Evolutionary conservation across 2,113 vertebrate species (phyloP).

Genomic region (Oncorhynchus mykiss): DNA sequence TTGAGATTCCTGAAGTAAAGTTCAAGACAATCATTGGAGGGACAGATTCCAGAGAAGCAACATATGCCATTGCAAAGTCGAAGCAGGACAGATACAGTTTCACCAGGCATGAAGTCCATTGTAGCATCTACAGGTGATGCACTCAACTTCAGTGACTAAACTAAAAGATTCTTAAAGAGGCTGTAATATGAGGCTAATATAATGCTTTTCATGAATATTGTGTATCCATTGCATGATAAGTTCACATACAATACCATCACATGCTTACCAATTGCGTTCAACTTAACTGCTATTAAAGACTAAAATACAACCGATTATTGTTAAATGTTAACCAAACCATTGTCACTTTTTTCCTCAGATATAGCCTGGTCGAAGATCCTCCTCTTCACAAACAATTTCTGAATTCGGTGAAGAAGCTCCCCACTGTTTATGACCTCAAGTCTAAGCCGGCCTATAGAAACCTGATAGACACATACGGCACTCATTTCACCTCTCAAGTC

Average conservation of each 20-base stretch:
- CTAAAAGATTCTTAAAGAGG: too few relatives aligned
- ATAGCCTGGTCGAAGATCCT: constrained; percentile 31
- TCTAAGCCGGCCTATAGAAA: too few relatives aligned
- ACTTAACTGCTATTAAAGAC: not conserved
- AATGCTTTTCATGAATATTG: not conserved
- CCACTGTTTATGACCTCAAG: constrained; percentile 15
- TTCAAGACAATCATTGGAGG: constrained; percentile 30
- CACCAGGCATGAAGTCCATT: constrained; percentile 49
- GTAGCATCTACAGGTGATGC: constrained; percentile 54
- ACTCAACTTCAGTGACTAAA: not conserved
- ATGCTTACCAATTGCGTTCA: not conserved
- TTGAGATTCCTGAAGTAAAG: not conserved
- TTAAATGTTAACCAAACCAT: too few relatives aligned
- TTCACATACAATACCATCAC: not conserved
- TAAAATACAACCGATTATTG: not conserved
- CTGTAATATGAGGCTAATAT: too few relatives aligned
- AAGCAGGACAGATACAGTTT: constrained; percentile 59
- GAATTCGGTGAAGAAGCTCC: constrained; percentile 34
- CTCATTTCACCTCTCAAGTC: constrained; percentile 55
- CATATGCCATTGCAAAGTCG: constrained; percentile 40
- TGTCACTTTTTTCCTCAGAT: constrained; percentile 35
- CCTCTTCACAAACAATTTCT: constrained; percentile 42
- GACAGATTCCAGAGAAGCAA: constrained; percentile 44
- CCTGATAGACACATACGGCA: constrained; percentile 59
- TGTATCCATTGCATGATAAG: not conserved